These are phyloP conservation scores for Aurelia aurita complex sp. Pacific DNA, from an alignment of 30 jellyfish, hydroid and myxozoan species.

Conservation along the genomic window DNA sequence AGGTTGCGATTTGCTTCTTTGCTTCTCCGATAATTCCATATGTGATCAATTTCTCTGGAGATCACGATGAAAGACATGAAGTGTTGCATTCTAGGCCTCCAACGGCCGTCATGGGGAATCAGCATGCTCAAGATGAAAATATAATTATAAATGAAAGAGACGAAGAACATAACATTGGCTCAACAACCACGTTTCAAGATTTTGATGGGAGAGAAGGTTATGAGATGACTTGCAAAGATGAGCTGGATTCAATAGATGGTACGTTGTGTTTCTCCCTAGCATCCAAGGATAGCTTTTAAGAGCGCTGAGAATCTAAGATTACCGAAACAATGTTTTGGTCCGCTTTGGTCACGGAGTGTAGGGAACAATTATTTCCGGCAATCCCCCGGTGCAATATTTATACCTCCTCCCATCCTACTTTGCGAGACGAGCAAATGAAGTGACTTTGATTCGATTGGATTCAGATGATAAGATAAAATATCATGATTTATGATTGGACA, in stretches of 20 bases:
- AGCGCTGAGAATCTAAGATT: neutral
- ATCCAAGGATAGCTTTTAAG: no score
- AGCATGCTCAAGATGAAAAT: constrained; percentile 7
- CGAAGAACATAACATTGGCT: constrained; percentile 52
- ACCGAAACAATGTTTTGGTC: neutral
- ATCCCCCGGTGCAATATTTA: no score
- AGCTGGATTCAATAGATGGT: no score
- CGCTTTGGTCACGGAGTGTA: no score
- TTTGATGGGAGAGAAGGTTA: constrained; percentile 40
- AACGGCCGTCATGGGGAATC: neutral
- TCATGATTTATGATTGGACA: no score
- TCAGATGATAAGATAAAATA: no score
- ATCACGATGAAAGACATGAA: constrained; percentile 26
- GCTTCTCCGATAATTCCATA: constrained; percentile 44
- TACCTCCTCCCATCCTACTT: no score
- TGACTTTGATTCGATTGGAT: no score
- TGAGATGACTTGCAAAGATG: neutral
- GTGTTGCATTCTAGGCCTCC: neutral
- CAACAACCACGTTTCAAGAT: constrained; percentile 53
- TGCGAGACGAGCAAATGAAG: no score
- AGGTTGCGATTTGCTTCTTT: constrained; percentile 72
- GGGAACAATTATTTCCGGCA: no score
- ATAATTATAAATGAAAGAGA: constrained; percentile 6
- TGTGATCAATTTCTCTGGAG: constrained; percentile 60
- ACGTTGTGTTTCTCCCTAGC: no score